These are phyloP conservation scores for Conus canariensis DNA, from an alignment of 2,888 invertebrate genomes.

Conservation along the genomic window DNA sequence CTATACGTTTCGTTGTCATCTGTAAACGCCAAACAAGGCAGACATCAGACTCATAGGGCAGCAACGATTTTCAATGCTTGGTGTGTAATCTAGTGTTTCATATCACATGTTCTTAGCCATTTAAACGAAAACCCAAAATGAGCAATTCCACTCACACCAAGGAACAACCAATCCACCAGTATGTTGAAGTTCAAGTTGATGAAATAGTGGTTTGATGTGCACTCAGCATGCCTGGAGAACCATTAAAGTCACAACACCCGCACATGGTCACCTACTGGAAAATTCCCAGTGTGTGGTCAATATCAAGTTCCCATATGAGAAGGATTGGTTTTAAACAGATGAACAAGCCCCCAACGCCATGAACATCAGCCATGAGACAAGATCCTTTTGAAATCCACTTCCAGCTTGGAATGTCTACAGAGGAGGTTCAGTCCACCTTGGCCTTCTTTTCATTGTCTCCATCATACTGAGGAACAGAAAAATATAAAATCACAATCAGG, in stretches of 20 bases:
- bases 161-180: neutral
- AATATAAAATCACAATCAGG: neutral
- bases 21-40: neutral
- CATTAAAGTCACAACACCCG: neutral
- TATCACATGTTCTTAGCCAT: neutral
- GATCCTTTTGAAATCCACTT: constrained; percentile 28
- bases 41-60: neutral
- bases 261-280: neutral
- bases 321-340: neutral
- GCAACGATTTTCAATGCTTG: neutral
- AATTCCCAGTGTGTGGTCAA: neutral
- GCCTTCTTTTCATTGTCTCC: constrained; percentile 29
- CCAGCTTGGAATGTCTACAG: constrained; percentile 17
- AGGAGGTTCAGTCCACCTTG: constrained; percentile 33
- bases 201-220: neutral
- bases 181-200: neutral
- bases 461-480: constrained; percentile 32
- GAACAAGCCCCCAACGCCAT: neutral
- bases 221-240: neutral
- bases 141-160: neutral
- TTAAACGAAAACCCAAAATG: neutral
- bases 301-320: neutral
- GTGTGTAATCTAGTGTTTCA: neutral
- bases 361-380: constrained; percentile 26
- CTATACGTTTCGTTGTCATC: neutral